These are phyloP conservation scores for Aptenodytes forsteri DNA, from an alignment of 2,113 vertebrate species.

Conservation along the genomic window DNA sequence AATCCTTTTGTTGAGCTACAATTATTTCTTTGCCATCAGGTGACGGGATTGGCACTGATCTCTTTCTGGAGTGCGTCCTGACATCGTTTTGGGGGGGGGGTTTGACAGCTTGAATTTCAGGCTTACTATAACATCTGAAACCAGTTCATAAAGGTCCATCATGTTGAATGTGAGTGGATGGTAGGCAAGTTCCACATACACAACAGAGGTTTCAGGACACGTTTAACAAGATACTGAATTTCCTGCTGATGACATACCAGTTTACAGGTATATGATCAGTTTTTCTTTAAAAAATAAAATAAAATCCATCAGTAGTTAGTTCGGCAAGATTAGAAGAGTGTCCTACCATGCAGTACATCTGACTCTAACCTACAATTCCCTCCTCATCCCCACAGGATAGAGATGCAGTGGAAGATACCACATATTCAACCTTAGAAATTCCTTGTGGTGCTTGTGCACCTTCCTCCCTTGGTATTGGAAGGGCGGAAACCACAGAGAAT, in stretches of 20 bases:
- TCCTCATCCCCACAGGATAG: not conserved
- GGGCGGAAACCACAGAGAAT: not conserved
- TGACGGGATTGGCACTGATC: no score
- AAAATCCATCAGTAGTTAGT: not conserved
- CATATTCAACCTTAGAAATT: not conserved
- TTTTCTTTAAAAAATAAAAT: not conserved
- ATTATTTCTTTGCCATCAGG: no score
- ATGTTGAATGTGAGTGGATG: not conserved
- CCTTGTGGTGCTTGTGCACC: not conserved
- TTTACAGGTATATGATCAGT: not conserved
- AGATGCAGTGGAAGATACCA: not conserved
- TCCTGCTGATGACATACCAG: not conserved
- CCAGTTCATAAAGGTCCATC: not conserved
- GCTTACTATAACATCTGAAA: not conserved
- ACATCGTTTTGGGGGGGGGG: no score
- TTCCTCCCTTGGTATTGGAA: not conserved
- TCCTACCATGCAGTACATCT: not conserved
- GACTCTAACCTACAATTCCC: not conserved
- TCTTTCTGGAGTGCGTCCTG: no score
- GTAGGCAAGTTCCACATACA: not conserved
- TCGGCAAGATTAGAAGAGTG: not conserved
- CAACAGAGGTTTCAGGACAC: not conserved
- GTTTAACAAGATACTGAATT: not conserved
- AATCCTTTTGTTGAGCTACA: no score
- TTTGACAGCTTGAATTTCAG: not conserved